Base-by-base conservation (phyloP, 2,888 invertebrate genomes). In the Meandrusa payeni region DNA sequence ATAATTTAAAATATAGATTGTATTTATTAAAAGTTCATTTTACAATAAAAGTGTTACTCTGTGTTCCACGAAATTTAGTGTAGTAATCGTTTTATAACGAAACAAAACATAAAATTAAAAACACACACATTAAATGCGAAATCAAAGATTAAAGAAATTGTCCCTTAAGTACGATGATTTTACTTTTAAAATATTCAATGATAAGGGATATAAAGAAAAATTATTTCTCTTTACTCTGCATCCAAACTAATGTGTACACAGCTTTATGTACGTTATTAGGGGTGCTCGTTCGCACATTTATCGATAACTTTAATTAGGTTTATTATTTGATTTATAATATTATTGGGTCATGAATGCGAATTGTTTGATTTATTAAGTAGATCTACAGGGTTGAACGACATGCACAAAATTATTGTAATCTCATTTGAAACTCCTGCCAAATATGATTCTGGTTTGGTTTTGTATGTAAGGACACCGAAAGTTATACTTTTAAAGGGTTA, bases 271-370 rank as follows among this genome's bases (percentile, higher is more conserved):
- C 19, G 37, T 37, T 52, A 50, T 48, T 61, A 60, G 47, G 34
- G 74, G 76, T 75, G 75, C 76, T 73, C 59, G 4, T 34, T 32
- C 50, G 63, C 67, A 68, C 61, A 47, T 46, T 43, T 52, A 57
- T 61, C 57, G 34, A 47, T 59, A 58, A 52, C 54, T 50, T 33
- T 41, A 42, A 44, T 36, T 47, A 41, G 27, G 41, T 28, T 42
- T 29, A 42, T 29, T 29, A 28, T 23, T 17, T 37, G 7, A 36
- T 15, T n/a, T 27, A 12, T 38, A 28, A 15, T 28, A 12, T 37
- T 24, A 10, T 11, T 11, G 7, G 11, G 6, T 36, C 4, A 24
- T 31, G 36, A 26, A 1, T 9, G 27, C 6, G 12, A 11, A 22
- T 27, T 12, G 17, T 31, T 6, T 9, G 5, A 24, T n/a, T n/a